Evolutionary conservation across 1,140 invertebrate genomes (phyloP), one percentile per base, ranked within the genome.

Genomic region (Drosophila azteca): DNA sequence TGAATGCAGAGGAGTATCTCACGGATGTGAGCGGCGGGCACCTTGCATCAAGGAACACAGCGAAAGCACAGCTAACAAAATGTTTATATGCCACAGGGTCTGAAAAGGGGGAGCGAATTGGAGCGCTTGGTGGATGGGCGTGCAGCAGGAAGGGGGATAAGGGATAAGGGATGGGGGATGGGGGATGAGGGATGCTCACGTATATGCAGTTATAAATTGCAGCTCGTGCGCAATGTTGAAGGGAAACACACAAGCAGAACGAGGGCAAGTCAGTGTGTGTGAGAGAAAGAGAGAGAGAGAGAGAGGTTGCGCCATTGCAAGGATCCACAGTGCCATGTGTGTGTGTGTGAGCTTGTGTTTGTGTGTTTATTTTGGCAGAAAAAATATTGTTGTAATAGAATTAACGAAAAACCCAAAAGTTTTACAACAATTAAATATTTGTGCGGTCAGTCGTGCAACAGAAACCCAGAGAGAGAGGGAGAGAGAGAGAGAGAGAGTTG

Each of bases 121-220:
- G 17, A 20, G 17, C 17, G 29, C 22, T 24, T 17, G 24, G 9
- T n/a, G 62, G 31, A 6, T 13, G 9, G 17, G n/a, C 17, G 17
- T 20, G 17, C 17, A 20, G 17, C 17, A 20, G 15, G 15, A 2
- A 7, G 17, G 3, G 6, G 17, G 58, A 6, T 3, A 6, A 6
- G 20, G 11, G 22, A 15, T 46, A 48, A 11, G 7, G 31, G 13
- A 17, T 62, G 63, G 13, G 13, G 50, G 15, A 0, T 3, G 9
- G 3, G 20, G 11, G 22, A 15, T 46, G 52, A 11, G 7, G 31
- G 13, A 17, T 62, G 63, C 64, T 76, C 82, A 87, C 83, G 83
- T 88, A 73, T 88, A 64, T 88, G 73, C 76, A 88, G 84, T 83
- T 88, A 88, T 88, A 88, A 88, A 88, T 88, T 88, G 83, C 83